Evolutionary conservation across 2,113 vertebrate genomes (phyloP).

Genomic region (Chionis minor): DNA sequence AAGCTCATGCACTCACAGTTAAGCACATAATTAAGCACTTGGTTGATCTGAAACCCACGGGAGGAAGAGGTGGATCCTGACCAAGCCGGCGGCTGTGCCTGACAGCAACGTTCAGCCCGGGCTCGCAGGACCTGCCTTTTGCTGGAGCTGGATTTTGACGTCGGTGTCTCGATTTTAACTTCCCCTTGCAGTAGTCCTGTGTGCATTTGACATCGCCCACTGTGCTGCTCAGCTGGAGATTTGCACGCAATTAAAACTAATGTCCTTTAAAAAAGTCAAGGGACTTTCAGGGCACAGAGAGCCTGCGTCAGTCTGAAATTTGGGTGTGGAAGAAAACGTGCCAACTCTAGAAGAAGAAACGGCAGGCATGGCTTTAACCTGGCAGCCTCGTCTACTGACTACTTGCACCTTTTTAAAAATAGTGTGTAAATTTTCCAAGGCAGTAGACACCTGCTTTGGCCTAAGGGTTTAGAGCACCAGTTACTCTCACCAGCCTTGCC

Average conservation of each 20-base stretch:
- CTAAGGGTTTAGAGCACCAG: neutral
- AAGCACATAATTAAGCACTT: neutral
- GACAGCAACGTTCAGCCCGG: neutral
- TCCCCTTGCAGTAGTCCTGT: neutral
- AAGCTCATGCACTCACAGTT: neutral
- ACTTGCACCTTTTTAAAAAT: neutral
- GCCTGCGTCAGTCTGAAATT: neutral
- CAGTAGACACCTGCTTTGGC: neutral
- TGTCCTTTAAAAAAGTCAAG: neutral
- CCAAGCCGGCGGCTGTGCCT: fast-evolving
- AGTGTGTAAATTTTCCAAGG: neutral
- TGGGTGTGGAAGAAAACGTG: neutral
- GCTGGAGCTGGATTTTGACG: neutral
- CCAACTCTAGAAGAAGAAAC: neutral
- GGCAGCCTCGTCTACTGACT: neutral
- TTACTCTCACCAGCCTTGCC: neutral
- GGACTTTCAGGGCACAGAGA: neutral
- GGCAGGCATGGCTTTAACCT: neutral
- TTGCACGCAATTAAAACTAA: neutral
- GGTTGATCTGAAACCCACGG: neutral
- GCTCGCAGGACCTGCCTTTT: neutral
- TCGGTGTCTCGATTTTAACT: neutral
- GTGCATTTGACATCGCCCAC: neutral
- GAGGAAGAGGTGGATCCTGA: neutral
- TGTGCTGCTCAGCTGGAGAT: neutral